A percentile compares a stretch with the other conserved stretches of the same genome.
phyloP scores from a whole-genome alignment of 2,113 vertebrate species.

The Anolis carolinensis region DNA sequence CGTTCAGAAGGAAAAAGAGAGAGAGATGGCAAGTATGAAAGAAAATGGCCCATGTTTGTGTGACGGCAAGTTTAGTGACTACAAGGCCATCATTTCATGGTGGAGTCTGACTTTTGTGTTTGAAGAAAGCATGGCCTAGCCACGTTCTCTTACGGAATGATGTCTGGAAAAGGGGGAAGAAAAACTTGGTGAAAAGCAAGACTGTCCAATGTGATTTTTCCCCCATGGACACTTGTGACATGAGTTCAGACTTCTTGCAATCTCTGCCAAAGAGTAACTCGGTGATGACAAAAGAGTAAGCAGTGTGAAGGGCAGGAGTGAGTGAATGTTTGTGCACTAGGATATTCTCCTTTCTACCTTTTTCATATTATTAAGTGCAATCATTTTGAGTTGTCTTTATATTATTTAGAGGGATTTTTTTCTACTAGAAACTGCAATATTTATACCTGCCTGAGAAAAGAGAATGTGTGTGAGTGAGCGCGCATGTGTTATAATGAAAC shows the following conservation, averaged over 20 bases:
- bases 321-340: conserved; percentile 80
- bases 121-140: conserved; percentile 58
- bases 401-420: conserved; percentile 77
- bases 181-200: conserved; percentile 54
- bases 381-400: conserved; percentile 79
- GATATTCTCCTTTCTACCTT: conserved; percentile 79
- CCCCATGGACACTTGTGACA: conserved; percentile 57
- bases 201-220: conserved; percentile 48
- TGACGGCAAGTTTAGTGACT: conserved; percentile 17
- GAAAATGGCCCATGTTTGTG: conserved; percentile 3
- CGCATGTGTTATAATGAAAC: conserved; percentile 52
- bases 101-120: conserved; percentile 29
- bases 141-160: conserved; percentile 64
- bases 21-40: conserved; percentile 17
- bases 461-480: conserved; percentile 66
- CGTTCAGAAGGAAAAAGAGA: conserved; percentile 23
- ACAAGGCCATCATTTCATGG: neutral
- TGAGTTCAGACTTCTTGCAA: conserved; percentile 74
- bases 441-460: conserved; percentile 81
- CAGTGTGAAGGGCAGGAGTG: conserved; percentile 73
- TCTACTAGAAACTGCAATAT: conserved; percentile 77
- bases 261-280: conserved; percentile 84
- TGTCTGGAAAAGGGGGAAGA: conserved; percentile 64
- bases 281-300: conserved; percentile 59
- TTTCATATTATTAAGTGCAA: conserved; percentile 85